phyloP scores from a whole-genome alignment of 2,888 invertebrate genomes.

The Stictocephala bisonia region DNA sequence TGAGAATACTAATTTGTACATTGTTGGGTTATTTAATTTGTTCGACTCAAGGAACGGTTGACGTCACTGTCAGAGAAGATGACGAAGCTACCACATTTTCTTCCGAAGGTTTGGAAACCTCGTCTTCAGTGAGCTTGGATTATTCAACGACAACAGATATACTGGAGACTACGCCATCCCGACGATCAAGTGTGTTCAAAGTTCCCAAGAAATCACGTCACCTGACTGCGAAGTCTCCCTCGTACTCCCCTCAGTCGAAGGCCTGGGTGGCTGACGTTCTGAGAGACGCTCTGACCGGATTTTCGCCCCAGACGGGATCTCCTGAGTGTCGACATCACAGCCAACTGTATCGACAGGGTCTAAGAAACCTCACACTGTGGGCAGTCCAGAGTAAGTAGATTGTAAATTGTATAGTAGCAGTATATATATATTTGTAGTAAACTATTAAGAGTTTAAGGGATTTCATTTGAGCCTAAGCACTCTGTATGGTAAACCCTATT shows the following conservation, averaged over 20 bases:
- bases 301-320: background rate
- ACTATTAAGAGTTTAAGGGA: too few species aligned
- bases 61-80: too few species aligned
- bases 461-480: too few species aligned
- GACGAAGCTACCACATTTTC: too few species aligned
- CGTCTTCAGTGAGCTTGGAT: too few species aligned
- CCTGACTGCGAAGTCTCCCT: background rate
- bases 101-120: too few species aligned
- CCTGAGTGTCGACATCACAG: constrained; percentile 10
- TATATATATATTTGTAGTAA: too few species aligned
- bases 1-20: too few species aligned
- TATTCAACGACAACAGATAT: background rate
- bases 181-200: background rate
- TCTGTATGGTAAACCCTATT: too few species aligned
- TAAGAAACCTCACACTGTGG: constrained; percentile 38
- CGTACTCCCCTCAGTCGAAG: background rate
- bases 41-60: too few species aligned
- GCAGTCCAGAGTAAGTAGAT: constrained; percentile 42
- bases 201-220: background rate
- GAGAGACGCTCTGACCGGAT: background rate
- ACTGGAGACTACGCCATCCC: background rate
- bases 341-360: background rate
- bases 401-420: too few species aligned
- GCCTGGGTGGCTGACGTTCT: constrained; percentile 25
- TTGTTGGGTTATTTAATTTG: too few species aligned